Percentiles rank a stretch among this genome's conserved stretches.
phyloP scores from a whole-genome alignment of 1,140 invertebrate genomes.

The Ganaspis sp. region DNA sequence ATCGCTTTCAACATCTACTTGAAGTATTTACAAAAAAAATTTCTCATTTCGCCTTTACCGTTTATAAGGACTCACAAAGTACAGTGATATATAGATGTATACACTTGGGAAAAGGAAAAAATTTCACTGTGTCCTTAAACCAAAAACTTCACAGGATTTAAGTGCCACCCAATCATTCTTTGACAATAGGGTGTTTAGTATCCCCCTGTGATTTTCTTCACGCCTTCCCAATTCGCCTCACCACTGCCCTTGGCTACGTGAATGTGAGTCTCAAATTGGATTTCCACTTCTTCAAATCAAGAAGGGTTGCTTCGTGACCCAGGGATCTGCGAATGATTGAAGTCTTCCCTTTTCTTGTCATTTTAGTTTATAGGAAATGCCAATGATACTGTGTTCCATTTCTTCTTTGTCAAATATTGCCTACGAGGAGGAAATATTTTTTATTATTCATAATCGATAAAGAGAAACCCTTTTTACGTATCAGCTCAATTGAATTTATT shows the following conservation, averaged over 20 bases:
- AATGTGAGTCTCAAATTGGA: constrained; percentile 54
- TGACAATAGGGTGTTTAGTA: constrained; percentile 58
- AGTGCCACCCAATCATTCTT: constrained; percentile 47
- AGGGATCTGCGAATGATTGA: constrained; percentile 17
- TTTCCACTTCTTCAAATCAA: constrained; percentile 60
- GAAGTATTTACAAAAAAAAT: background rate
- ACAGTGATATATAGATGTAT: background rate
- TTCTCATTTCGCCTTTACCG: background rate
- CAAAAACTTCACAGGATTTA: constrained; percentile 40
- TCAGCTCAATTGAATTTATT: too few relatives aligned
- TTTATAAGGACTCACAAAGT: background rate
- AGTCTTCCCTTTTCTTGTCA: constrained; percentile 21
- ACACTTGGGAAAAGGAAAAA: background rate
- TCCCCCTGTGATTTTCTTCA: constrained; percentile 39
- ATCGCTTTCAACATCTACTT: background rate
- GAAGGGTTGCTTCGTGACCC: constrained; percentile 29
- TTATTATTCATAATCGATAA: too few relatives aligned
- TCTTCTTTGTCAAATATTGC: background rate
- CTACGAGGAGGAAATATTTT: too few relatives aligned
- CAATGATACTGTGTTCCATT: background rate
- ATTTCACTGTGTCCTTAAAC: background rate
- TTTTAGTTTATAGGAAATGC: constrained; percentile 3
- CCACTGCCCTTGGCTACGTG: background rate
- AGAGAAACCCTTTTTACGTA: too few relatives aligned
- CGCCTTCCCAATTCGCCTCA: background rate